phyloP scores from a whole-genome alignment of 2,113 vertebrate genomes.

The Catharus bicknelli region DNA sequence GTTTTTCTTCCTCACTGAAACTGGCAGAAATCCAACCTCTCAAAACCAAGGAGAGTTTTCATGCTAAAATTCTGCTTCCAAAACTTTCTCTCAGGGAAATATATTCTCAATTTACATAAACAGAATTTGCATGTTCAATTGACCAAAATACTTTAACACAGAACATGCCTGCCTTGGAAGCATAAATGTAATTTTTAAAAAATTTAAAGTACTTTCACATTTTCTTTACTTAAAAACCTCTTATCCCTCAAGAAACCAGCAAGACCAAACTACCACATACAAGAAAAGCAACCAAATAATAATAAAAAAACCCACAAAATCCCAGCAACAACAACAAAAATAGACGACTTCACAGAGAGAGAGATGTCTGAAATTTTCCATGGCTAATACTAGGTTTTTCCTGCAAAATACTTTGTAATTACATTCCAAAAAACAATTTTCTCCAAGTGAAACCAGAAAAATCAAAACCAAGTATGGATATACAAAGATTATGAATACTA shows the following conservation, averaged over 20 bases:
- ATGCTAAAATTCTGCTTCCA: neutral
- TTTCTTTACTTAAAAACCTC: neutral
- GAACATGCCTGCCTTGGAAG: neutral
- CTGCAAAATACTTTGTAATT: neutral
- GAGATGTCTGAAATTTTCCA: neutral
- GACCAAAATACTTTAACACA: neutral
- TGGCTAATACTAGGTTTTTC: neutral
- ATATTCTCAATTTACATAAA: neutral
- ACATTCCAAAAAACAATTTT: neutral
- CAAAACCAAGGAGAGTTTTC: fast-evolving
- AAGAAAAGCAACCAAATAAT: neutral
- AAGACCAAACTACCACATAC: neutral
- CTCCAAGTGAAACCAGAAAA: neutral
- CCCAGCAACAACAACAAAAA: neutral
- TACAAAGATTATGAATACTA: neutral
- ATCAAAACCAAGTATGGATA: neutral
- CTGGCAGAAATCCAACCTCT: neutral
- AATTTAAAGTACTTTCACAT: neutral
- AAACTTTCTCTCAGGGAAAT: neutral
- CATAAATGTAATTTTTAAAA: neutral
- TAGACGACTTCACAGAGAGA: neutral
- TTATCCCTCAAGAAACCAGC: fast-evolving
- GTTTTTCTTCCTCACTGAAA: neutral
- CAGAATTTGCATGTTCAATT: neutral
- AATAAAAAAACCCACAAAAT: fast-evolving